Base-by-base conservation (phyloP, 2,113 vertebrate genomes). In the Panthera tigris region DNA sequence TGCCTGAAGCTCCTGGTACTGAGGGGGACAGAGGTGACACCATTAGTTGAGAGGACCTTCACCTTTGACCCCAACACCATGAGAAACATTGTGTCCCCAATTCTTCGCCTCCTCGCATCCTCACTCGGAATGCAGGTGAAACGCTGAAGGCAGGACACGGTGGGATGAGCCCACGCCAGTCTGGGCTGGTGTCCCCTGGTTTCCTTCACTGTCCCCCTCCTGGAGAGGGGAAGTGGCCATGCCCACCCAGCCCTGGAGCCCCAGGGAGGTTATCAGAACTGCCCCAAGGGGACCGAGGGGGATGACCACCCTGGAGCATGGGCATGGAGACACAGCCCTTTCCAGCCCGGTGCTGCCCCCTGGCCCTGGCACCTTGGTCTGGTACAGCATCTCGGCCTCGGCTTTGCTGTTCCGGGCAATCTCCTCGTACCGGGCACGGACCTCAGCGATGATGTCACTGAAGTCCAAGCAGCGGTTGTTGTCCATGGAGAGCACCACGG, bases 401-500 rank as follows among this genome's bases (percentile, higher is more conserved):
- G 99, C 99, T 39, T 99, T 98, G 99, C 99, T 99, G 69, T 65
- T 99, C 98, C 96, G 98, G 0, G 99, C 98, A 0, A 99, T 99
- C 86, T 99, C 99, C 76, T 99, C 99, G 0, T 99, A 99, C 96
- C 99, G 99, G 6, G 98, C 98, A 0, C 99, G 99, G 91, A 99
- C 99, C 98, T 99, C 99, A 23, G 99, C 98, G 0, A 99, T 99
- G 92, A 99, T 99, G 89, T 99, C 21, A 0, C 99, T 99, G 98
- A 99, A 98, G 95, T 99, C 99, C 91, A 99, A 98, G 93, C 98
- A 98, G 0, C 99, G 98, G 97, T 98, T 99, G 98, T 99, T 99
- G 98, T 99, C 99, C 99, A 99, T 99, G 96, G 99, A 99, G 97
- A 99, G 98, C 41, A 99, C 84, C 86, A 99, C 99, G 0, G 99